Evolutionary conservation across 2,888 invertebrate genomes (phyloP).

Genomic region (Leptothorax acervorum): DNA sequence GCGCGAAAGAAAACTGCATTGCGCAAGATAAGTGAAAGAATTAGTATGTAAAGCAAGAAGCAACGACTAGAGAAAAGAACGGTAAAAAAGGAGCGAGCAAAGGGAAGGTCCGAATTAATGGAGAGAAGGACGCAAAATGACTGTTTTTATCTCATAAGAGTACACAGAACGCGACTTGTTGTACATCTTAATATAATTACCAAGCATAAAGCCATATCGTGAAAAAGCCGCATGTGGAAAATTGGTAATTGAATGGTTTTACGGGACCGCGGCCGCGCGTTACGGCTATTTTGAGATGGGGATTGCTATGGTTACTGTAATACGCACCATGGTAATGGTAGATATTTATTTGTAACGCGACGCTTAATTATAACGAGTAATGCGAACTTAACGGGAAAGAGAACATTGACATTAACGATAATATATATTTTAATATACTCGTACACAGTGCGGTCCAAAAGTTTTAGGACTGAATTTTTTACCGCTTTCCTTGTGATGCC

Average conservation of each 20-base stretch:
- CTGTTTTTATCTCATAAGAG: slow-evolving; percentile 32
- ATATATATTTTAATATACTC: background rate
- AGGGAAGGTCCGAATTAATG: background rate
- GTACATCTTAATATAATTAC: slow-evolving; percentile 44
- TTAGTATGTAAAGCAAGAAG: background rate
- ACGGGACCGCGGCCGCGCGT: background rate
- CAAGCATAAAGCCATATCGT: slow-evolving; percentile 28
- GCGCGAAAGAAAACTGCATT: background rate
- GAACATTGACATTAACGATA: slow-evolving; percentile 9
- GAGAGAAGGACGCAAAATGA: background rate
- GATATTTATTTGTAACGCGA: slow-evolving; percentile 45
- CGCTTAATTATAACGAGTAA: slow-evolving; percentile 48
- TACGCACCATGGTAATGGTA: slow-evolving; percentile 7
- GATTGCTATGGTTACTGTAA: slow-evolving; percentile 30
- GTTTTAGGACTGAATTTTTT: too few relatives aligned
- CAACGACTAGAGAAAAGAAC: background rate
- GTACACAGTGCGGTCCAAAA: too few relatives aligned
- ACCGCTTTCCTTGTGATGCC: too few relatives aligned
- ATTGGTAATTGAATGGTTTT: slow-evolving; percentile 53
- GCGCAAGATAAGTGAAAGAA: slow-evolving; percentile 22
- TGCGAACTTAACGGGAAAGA: slow-evolving; percentile 7
- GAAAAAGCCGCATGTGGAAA: slow-evolving; percentile 26
- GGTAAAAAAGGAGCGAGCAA: background rate
- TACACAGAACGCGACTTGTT: slow-evolving; percentile 1
- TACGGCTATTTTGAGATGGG: slow-evolving; percentile 5